Percentiles rank a stretch among this genome's conserved stretches.
These are phyloP conservation scores for Listronotus bonariensis DNA, from an alignment of 1,140 invertebrate species.

Conservation along the genomic window DNA sequence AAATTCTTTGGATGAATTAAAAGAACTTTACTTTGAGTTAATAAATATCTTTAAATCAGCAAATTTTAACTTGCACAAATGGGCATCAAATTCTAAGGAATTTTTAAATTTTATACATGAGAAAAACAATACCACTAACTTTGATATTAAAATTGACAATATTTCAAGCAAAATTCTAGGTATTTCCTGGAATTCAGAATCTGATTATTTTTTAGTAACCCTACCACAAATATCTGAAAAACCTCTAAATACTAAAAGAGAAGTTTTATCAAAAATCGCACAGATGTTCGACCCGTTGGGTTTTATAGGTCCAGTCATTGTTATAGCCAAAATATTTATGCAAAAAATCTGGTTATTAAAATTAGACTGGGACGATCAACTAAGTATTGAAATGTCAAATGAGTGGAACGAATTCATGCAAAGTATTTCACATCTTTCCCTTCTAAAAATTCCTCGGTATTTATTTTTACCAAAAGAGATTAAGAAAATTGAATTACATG, in stretches of 20 bases:
- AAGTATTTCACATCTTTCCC: no score
- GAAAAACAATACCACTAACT: not conserved
- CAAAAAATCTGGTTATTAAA: constrained; percentile 38
- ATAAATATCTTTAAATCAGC: constrained; percentile 13
- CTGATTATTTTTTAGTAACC: no score
- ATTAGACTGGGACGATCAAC: constrained; percentile 48
- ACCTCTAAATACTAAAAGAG: constrained; percentile 23
- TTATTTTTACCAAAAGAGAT: no score
- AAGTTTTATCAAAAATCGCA: constrained; percentile 38
- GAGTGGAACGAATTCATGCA: no score
- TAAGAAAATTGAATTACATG: no score
- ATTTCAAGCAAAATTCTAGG: constrained; percentile 20
- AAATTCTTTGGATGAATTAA: constrained; percentile 37
- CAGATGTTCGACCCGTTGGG: constrained; percentile 46
- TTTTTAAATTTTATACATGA: constrained; percentile 41
- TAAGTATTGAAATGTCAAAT: no score
- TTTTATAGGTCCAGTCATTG: constrained; percentile 43
- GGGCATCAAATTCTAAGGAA: constrained; percentile 51
- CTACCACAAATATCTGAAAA: no score
- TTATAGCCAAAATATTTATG: constrained; percentile 45
- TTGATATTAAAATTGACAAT: no score
- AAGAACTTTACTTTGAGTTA: constrained; percentile 38
- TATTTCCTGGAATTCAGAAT: constrained; percentile 27
- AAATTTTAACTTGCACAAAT: constrained; percentile 15
- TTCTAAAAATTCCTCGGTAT: no score